Percentiles rank a stretch among this genome's conserved stretches.
Conservation (phyloP, 2,888 invertebrate genomes). For the Luperina testacea region DNA sequence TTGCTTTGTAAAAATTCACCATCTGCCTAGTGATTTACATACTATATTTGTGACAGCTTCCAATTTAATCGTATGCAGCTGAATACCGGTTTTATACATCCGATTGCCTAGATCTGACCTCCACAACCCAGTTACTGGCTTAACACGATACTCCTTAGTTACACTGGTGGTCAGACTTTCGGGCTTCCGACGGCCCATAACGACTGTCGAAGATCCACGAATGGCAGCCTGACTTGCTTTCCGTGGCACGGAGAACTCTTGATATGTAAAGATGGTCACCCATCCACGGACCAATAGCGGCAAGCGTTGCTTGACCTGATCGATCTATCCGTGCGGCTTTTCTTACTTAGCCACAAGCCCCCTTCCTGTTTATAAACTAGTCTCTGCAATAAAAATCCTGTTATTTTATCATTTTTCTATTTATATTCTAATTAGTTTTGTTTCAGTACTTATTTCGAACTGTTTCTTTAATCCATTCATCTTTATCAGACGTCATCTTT, state of each 20-base stretch:
- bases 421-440: neutral
- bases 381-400: neutral
- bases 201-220: neutral
- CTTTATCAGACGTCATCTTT: constrained; percentile 7
- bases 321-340: neutral
- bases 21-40: too few species aligned
- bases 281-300: neutral
- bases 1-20: neutral
- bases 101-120: neutral
- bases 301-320: neutral
- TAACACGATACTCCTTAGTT: neutral
- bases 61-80: neutral
- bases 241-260: neutral
- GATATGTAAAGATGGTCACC: neutral
- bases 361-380: neutral
- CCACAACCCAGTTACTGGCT: neutral
- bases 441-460: neutral
- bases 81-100: neutral
- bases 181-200: neutral
- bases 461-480: constrained; percentile 4
- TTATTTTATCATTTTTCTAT: neutral
- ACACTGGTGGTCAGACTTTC: neutral
- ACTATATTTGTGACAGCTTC: too few species aligned
- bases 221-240: neutral
- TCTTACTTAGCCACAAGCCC: neutral